A percentile compares a stretch with the other conserved stretches of the same genome.
Conservation (phyloP, 1,140 invertebrate genomes). For the Dermatophagoides farinae region DNA sequence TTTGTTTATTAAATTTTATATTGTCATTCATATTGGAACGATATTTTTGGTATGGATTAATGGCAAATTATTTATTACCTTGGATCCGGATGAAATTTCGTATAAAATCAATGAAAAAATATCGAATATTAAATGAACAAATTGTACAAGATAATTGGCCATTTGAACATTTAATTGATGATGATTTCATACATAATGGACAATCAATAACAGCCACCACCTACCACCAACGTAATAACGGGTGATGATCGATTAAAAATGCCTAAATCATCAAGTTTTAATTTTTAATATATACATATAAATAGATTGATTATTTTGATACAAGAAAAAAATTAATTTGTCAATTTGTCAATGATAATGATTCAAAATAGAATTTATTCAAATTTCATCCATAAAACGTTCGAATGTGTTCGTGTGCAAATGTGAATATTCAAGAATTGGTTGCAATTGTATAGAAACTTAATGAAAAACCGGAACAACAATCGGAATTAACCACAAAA, state of each 20-base stretch:
- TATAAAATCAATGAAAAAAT: constrained; percentile 12
- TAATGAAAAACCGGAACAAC: too few species aligned
- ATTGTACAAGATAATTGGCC: background rate
- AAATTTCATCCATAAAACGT: too few species aligned
- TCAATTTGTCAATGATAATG: background rate
- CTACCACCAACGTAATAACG: background rate
- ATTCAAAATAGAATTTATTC: too few species aligned
- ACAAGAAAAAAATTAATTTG: too few species aligned
- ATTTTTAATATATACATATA: background rate
- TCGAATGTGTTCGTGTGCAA: too few species aligned
- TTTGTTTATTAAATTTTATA: constrained; percentile 18
- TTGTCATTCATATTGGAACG: constrained; percentile 19
- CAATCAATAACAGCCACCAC: background rate
- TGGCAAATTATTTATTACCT: background rate
- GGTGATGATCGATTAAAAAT: background rate
- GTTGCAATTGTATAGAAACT: too few species aligned
- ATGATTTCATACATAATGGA: background rate
- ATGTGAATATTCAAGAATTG: too few species aligned
- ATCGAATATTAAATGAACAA: constrained; percentile 10
- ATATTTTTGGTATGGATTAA: constrained; percentile 5
- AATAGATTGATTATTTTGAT: background rate
- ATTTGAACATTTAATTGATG: background rate
- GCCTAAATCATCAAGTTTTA: background rate
- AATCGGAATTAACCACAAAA: too few species aligned
- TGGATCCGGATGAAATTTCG: background rate